A percentile compares a stretch with the other conserved stretches of the same genome.
Conservation (phyloP, 2,888 invertebrate genomes). For the Pseudococcus longispinus region DNA sequence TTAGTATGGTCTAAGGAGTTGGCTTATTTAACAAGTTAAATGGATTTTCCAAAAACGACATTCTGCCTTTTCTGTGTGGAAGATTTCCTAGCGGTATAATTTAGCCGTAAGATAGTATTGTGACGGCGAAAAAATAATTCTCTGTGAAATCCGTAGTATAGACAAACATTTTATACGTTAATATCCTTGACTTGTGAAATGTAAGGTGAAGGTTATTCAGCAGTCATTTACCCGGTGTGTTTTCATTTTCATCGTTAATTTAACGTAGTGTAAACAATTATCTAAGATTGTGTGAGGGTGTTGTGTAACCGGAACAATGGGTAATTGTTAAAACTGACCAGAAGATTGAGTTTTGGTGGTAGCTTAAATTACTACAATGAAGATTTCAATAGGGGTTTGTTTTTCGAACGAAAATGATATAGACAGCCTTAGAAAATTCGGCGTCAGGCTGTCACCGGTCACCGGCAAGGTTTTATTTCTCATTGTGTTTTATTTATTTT, state of each 20-base stretch:
- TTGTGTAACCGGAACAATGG: constrained; percentile 3
- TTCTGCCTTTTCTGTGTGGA: not conserved
- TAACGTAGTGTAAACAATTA: constrained; percentile 11
- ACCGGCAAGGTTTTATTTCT: not conserved
- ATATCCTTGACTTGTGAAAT: constrained; percentile 11
- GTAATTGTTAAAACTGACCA: not conserved
- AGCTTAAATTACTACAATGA: not conserved
- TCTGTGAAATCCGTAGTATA: not conserved
- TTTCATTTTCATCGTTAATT: constrained; percentile 20
- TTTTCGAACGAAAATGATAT: not conserved
- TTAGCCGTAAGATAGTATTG: not conserved
- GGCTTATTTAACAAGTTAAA: not conserved
- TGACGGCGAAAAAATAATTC: not conserved
- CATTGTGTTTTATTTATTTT: not conserved
- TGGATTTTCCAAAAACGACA: not conserved
- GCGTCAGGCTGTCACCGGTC: not conserved
- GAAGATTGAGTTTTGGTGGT: not conserved
- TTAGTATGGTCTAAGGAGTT: not conserved
- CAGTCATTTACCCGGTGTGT: constrained; percentile 22
- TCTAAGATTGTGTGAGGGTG: not conserved
- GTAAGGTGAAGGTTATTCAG: constrained; percentile 33
- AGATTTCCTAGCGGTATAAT: not conserved
- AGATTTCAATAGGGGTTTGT: not conserved
- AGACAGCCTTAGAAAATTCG: not conserved
- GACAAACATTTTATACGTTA: not conserved